Evolutionary conservation across 2,888 invertebrate species (phyloP).

Genomic region (Resseliella maxima): DNA sequence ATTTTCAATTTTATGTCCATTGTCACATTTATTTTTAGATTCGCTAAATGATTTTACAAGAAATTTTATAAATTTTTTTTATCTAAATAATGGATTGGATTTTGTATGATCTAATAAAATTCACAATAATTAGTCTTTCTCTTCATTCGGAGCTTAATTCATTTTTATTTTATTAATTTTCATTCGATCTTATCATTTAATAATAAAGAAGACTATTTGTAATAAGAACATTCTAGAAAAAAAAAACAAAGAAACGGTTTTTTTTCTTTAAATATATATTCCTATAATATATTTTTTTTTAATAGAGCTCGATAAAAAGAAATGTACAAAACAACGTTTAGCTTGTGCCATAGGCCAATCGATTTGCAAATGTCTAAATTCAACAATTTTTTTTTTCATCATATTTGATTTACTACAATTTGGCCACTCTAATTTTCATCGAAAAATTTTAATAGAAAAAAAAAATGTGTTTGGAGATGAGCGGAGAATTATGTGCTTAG

Average conservation of each 20-base stretch:
- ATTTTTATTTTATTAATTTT: too few relatives aligned
- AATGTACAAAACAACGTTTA: constrained; percentile 31
- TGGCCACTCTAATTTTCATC: background rate
- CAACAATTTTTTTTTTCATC: background rate
- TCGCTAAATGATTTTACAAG: background rate
- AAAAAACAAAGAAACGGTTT: background rate
- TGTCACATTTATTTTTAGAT: too few relatives aligned
- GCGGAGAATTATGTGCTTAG: too few relatives aligned
- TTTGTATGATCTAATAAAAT: background rate
- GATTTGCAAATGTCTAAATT: background rate
- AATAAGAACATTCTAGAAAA: background rate
- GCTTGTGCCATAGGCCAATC: constrained; percentile 47
- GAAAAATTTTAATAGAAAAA: too few relatives aligned
- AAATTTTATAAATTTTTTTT: background rate
- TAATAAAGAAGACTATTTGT: background rate
- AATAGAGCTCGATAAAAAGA: background rate
- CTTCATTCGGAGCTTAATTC: constrained; percentile 19
- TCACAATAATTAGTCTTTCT: background rate
- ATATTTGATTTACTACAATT: background rate
- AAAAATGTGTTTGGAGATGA: too few relatives aligned
- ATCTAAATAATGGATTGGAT: background rate
- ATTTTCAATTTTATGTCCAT: too few relatives aligned
- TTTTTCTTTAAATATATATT: background rate
- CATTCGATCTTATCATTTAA: background rate
- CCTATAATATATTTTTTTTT: background rate